Percentiles rank a stretch among this genome's conserved stretches.
Conservation (phyloP, 1,140 invertebrate genomes). For the Thaumatotibia leucotreta region DNA sequence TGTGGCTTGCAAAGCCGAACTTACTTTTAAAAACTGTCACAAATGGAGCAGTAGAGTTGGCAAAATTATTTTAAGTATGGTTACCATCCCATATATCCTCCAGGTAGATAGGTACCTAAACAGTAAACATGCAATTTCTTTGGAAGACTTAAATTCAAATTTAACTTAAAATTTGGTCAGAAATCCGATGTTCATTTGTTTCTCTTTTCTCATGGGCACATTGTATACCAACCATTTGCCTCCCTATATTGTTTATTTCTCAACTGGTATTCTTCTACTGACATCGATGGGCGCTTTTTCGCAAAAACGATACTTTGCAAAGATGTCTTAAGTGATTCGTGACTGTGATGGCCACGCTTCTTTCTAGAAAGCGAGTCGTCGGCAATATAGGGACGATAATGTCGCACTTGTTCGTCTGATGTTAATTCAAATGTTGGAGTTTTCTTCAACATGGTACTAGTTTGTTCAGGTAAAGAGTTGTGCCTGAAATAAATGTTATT, state of each 20-base stretch:
- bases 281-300: slow-evolving; percentile 40
- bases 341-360: not conserved
- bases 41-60: no score
- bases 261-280: slow-evolving; percentile 47
- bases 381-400: not conserved
- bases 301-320: slow-evolving; percentile 51
- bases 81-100: no score
- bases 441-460: not conserved
- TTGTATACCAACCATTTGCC: no score
- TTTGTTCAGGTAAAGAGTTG: not conserved
- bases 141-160: no score
- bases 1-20: no score
- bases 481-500: not conserved
- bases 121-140: no score
- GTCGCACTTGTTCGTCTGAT: not conserved
- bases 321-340: slow-evolving; percentile 27
- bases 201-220: no score
- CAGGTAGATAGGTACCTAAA: no score
- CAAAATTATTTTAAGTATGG: no score
- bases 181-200: no score
- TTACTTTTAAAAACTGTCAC: no score
- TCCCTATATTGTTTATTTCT: slow-evolving; percentile 46
- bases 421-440: not conserved
- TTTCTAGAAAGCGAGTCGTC: not conserved
- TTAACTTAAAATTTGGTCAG: no score